A percentile compares a stretch with the other conserved stretches of the same genome.
Evolutionary conservation across 2,888 invertebrate genomes (phyloP).

Genomic region (Epirrhoe tristata): DNA sequence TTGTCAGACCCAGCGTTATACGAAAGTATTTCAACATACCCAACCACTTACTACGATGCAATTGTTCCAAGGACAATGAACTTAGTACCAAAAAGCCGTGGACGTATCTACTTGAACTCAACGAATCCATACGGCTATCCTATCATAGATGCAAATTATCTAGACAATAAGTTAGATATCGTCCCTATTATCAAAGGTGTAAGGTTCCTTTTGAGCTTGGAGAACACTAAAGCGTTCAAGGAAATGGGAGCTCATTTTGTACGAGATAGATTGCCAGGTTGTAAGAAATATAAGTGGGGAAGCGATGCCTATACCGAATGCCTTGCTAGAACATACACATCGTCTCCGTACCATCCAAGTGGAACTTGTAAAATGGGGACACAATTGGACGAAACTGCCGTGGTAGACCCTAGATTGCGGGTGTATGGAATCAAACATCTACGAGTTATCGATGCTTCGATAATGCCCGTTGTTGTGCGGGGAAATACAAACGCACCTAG

Average conservation of each 20-base stretch:
- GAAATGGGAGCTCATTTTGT: constrained; percentile 83
- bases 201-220: constrained; percentile 83
- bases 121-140: constrained; percentile 89
- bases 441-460: constrained; percentile 91
- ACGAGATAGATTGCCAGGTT: constrained; percentile 83
- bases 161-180: constrained; percentile 85
- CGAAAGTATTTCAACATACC: constrained; percentile 64
- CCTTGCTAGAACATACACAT: constrained; percentile 84
- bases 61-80: constrained; percentile 84
- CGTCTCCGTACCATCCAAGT: constrained; percentile 74
- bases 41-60: constrained; percentile 86
- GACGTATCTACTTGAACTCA: constrained; percentile 84
- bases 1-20: constrained; percentile 72
- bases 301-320: constrained; percentile 88
- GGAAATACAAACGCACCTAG: constrained; percentile 93
- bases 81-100: constrained; percentile 86
- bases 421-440: constrained; percentile 86
- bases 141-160: constrained; percentile 88
- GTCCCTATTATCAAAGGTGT: constrained; percentile 85
- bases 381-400: constrained; percentile 81
- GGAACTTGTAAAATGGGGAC: constrained; percentile 84
- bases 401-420: constrained; percentile 88
- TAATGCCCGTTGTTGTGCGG: constrained; percentile 91
- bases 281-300: constrained; percentile 84
- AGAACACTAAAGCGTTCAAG: constrained; percentile 84